phyloP scores from a whole-genome alignment of 2,888 invertebrate species.

The Dryobotodes eremita region DNA sequence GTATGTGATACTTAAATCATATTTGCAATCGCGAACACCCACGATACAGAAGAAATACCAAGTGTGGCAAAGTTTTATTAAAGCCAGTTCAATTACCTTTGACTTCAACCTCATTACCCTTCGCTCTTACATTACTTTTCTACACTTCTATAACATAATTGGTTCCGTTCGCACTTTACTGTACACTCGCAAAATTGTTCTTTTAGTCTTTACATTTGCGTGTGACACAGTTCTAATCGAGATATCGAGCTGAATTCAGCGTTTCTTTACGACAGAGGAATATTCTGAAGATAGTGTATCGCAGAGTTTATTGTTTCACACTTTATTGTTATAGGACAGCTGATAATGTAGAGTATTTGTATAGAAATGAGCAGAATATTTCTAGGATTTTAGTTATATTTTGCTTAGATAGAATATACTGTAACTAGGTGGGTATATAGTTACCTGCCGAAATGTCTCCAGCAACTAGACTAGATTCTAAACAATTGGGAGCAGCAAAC shows the following conservation, averaged over 20 bases:
- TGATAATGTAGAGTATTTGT: conserved; percentile 55
- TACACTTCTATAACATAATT: conserved; percentile 75
- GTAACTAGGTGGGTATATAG: too few relatives aligned
- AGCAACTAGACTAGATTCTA: conserved; percentile 4
- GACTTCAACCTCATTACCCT: conserved; percentile 1
- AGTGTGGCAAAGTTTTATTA: neutral
- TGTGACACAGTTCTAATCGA: conserved; percentile 46
- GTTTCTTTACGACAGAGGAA: conserved; percentile 54
- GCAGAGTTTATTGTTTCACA: conserved; percentile 55
- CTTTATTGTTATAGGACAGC: conserved; percentile 62
- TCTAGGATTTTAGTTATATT: conserved; percentile 2
- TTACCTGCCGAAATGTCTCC: neutral
- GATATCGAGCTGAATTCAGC: conserved; percentile 46
- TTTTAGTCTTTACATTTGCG: conserved; percentile 70
- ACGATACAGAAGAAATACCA: neutral
- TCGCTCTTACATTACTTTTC: neutral
- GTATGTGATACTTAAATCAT: neutral
- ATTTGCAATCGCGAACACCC: neutral
- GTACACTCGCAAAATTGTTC: conserved; percentile 55
- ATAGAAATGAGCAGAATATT: conserved; percentile 48
- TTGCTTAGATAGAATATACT: conserved; percentile 29
- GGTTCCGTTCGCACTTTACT: conserved; percentile 61
- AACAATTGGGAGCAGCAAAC: neutral
- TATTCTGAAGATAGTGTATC: conserved; percentile 60
- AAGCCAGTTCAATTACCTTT: conserved; percentile 5